These are phyloP conservation scores for Sitta europaea DNA, from an alignment of 2,113 vertebrate genomes.

Conservation along the genomic window DNA sequence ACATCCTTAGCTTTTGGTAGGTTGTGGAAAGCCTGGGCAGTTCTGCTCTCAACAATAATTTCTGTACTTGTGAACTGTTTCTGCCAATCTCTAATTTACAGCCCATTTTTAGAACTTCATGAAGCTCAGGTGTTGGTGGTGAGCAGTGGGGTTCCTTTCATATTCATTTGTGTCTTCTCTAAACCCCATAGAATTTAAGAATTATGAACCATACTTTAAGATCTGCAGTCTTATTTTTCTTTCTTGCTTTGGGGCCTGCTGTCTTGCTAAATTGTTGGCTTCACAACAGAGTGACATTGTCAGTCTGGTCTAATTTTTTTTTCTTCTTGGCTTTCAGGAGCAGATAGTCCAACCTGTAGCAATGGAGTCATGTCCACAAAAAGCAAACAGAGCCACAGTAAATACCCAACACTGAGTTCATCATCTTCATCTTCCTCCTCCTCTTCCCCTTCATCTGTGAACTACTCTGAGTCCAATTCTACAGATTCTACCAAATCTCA, in stretches of 20 bases:
- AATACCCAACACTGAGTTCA: slow-evolving; percentile 90
- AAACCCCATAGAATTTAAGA: neutral
- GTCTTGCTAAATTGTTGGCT: neutral
- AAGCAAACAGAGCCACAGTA: slow-evolving; percentile 89
- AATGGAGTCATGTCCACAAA: slow-evolving; percentile 87
- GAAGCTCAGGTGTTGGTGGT: neutral
- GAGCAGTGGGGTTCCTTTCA: neutral
- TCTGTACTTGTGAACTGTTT: neutral
- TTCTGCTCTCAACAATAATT: neutral
- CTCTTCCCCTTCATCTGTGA: slow-evolving; percentile 95
- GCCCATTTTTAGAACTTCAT: neutral
- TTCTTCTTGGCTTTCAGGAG: slow-evolving; percentile 74
- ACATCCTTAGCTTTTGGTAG: neutral
- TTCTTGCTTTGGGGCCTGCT: neutral
- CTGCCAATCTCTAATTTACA: neutral
- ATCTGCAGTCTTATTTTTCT: neutral
- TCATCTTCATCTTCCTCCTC: slow-evolving; percentile 86
- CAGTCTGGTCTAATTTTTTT: neutral
- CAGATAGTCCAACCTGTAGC: slow-evolving; percentile 95
- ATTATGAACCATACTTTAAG: neutral
- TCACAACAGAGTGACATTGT: neutral
- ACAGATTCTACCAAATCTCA: slow-evolving; percentile 98
- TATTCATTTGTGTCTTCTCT: neutral
- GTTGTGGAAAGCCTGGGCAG: neutral
- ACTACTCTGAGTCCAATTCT: slow-evolving; percentile 97